Evolutionary conservation across 1,140 invertebrate species (phyloP).

Genomic region (Drosophila funebris): DNA sequence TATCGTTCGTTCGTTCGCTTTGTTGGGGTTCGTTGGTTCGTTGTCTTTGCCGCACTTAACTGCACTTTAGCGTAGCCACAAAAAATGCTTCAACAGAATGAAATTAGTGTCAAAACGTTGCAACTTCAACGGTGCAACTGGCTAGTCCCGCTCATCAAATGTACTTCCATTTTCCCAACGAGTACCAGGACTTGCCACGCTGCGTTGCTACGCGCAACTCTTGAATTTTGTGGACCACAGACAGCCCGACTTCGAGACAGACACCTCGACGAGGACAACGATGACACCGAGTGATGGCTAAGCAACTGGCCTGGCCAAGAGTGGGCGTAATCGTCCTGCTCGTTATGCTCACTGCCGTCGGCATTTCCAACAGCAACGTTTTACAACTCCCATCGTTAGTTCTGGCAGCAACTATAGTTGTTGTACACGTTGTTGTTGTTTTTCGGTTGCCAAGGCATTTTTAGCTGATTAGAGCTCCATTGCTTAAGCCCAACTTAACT

Average conservation of each 20-base stretch:
- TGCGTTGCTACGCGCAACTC: slow-evolving; percentile 31
- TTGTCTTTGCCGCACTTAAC: slow-evolving; percentile 6
- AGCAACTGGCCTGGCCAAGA: slow-evolving; percentile 32
- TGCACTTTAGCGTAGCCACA: slow-evolving; percentile 46
- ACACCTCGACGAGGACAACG: neutral
- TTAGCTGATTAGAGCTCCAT: slow-evolving; percentile 66
- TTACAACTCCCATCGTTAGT: slow-evolving; percentile 19
- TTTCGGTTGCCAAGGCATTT: slow-evolving; percentile 67
- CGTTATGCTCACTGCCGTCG: slow-evolving; percentile 40
- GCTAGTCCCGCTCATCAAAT: slow-evolving; percentile 50
- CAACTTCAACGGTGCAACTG: slow-evolving; percentile 60
- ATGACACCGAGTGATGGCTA: slow-evolving; percentile 18
- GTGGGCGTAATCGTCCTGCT: slow-evolving; percentile 65
- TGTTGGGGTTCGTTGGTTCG: slow-evolving; percentile 14
- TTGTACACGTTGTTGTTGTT: slow-evolving; percentile 13
- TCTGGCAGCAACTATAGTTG: slow-evolving; percentile 1
- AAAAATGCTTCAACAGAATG: slow-evolving; percentile 63
- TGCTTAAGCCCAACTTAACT: slow-evolving; percentile 13
- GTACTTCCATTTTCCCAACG: slow-evolving; percentile 25
- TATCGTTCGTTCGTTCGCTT: too few relatives aligned
- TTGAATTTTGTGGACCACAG: slow-evolving; percentile 21
- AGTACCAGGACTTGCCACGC: slow-evolving; percentile 9
- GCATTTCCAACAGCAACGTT: slow-evolving; percentile 33
- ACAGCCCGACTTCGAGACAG: neutral
- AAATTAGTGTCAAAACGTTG: slow-evolving; percentile 81